Evolutionary conservation across 2,113 vertebrate species (phyloP).

Genomic region (Chaenocephalus aceratus): DNA sequence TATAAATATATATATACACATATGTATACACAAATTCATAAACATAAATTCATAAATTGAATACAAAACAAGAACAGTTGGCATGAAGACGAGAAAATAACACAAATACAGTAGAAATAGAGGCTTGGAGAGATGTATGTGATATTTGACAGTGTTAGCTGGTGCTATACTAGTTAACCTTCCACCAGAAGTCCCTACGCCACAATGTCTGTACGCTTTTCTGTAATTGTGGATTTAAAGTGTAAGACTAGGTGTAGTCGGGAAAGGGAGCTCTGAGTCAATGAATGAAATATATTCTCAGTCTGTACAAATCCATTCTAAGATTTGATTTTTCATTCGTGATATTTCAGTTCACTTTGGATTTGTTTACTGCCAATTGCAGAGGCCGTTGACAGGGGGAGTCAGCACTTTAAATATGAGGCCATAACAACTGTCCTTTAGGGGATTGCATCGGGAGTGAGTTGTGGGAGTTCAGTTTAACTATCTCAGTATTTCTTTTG

Average conservation of each 20-base stretch:
- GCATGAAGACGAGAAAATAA: too few relatives aligned
- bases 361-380: conserved; percentile 7
- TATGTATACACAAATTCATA: too few relatives aligned
- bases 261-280: background rate
- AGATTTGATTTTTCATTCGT: background rate
- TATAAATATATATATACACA: too few relatives aligned
- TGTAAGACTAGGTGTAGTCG: background rate
- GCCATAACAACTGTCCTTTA: conserved; percentile 11
- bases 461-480: conserved; percentile 2
- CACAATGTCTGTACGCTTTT: background rate
- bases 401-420: conserved; percentile 10
- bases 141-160: too few relatives aligned
- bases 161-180: too few relatives aligned
- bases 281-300: background rate
- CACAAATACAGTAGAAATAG: too few relatives aligned
- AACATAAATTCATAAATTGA: too few relatives aligned
- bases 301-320: background rate
- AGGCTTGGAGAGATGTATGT: too few relatives aligned
- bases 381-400: background rate
- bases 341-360: background rate
- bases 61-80: too few relatives aligned
- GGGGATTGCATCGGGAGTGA: background rate
- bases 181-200: too few relatives aligned
- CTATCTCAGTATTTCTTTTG: background rate
- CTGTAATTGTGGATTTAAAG: background rate